Evolutionary conservation across 2,888 invertebrate species (phyloP).

Genomic region (Eupithecia subfuscata): DNA sequence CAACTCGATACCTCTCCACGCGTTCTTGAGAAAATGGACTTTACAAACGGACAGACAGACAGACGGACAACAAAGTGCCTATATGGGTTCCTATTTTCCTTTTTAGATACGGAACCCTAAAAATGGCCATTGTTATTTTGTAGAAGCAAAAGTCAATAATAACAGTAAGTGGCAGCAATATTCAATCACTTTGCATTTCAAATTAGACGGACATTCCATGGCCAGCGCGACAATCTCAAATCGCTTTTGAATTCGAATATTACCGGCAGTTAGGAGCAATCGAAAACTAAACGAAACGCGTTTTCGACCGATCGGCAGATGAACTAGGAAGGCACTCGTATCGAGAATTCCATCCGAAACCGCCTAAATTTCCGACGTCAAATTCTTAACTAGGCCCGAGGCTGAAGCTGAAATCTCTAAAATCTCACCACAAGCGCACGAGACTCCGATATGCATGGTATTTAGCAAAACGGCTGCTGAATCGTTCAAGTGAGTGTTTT

Average conservation of each 20-base stretch:
- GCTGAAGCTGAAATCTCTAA: conserved; percentile 77
- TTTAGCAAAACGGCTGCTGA: conserved; percentile 54
- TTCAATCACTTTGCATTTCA: not conserved
- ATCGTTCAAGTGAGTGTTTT: conserved; percentile 11
- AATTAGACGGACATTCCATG: not conserved
- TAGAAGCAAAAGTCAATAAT: not conserved
- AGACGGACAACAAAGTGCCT: too few species aligned
- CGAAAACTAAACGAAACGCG: conserved; percentile 47
- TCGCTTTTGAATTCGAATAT: conserved; percentile 37
- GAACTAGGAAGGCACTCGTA: conserved; percentile 42
- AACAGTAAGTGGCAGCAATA: not conserved
- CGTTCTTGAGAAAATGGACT: too few species aligned
- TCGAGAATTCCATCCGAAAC: conserved; percentile 60
- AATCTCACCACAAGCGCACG: conserved; percentile 77
- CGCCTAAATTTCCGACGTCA: conserved; percentile 64
- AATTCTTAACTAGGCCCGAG: conserved; percentile 78
- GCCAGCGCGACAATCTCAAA: not conserved
- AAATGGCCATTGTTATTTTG: not conserved
- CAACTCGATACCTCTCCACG: too few species aligned
- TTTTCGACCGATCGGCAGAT: conserved; percentile 38
- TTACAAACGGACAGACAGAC: too few species aligned
- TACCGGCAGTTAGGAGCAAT: conserved; percentile 36
- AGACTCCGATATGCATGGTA: conserved; percentile 77
- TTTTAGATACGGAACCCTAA: too few species aligned
- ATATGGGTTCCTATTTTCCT: too few species aligned